Base-by-base conservation (phyloP, 2,797 vertebrate species). In the Phrynocephalus vlangalii region DNA sequence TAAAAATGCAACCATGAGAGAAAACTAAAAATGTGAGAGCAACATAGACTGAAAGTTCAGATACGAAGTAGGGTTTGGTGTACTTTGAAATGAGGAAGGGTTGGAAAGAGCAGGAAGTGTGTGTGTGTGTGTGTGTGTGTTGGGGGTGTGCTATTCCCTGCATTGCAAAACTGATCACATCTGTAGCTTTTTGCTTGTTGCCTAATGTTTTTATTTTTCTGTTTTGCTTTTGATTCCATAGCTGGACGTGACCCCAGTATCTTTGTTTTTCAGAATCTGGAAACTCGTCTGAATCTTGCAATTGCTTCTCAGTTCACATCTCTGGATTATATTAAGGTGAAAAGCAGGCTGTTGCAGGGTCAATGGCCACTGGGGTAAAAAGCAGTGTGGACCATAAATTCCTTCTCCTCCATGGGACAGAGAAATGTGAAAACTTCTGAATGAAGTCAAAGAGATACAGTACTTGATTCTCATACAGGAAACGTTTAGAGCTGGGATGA, bases 281-380 rank as follows among this genome's bases (percentile, higher is more conserved):
- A 96, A 16, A 95, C 95, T 68, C 93, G 44, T 48, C 68, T 88
- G 83, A 94, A 48, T 78, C 75, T 96, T 83, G 93, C 94, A 44
- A 26, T 96, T 87, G 95, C 88, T 86, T 95, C 88, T 28, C 92
- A 95, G 77, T 94, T 96, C 86, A 94, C 95, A 82, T 93, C 92
- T 86, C 72, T 94, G 92, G 95, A 96, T 90, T 96, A 94, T 66
- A 95, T 96, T 86, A 95, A 92, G 89, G 95, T 96, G 91, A 92
- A 93, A 48, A 82, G 22, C 13, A 18, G 30, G 2, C 9, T 68
- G 68, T 5, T 66, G 75, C 22, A 78, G 18, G 20, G 13, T 28
- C 79, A 66, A 33, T 8, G 78, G 22, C 20, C 68, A 44, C 28
- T 72, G 82, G 48, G 76, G 82, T 2, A n/a, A 84, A n/a, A 86